A percentile compares a stretch with the other conserved stretches of the same genome.
Conservation (phyloP, 2,888 invertebrate species). For the Gnatocerus cornutus region DNA sequence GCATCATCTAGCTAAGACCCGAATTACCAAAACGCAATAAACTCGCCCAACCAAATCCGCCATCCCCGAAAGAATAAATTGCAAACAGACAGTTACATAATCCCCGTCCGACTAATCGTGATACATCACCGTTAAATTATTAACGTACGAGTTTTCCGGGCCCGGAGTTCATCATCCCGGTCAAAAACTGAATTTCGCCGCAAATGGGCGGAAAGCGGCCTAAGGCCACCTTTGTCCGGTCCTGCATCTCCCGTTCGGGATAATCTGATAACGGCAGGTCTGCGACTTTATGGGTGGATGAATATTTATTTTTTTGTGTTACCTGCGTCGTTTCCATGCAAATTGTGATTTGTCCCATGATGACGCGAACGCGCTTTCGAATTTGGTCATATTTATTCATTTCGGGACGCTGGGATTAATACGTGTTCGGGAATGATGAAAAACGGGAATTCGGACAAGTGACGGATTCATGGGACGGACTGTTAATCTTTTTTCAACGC, state of each 20-base stretch:
- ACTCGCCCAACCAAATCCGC: constrained; percentile 14
- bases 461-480: not conserved
- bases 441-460: constrained; percentile 3
- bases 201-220: not conserved
- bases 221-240: not conserved
- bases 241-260: constrained; percentile 15
- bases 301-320: constrained; percentile 36
- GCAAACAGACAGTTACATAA: constrained; percentile 52
- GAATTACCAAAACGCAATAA: constrained; percentile 26
- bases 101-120: constrained; percentile 53
- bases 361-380: constrained; percentile 11
- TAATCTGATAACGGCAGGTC: constrained; percentile 29
- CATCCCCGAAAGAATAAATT: constrained; percentile 47
- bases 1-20: constrained; percentile 8
- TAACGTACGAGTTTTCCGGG: constrained; percentile 49
- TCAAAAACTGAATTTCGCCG: not conserved
- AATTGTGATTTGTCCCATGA: constrained; percentile 37
- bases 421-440: constrained; percentile 14
- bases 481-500: not conserved
- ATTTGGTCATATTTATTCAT: constrained; percentile 22
- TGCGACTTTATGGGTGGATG: constrained; percentile 22
- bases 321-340: constrained; percentile 34
- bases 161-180: constrained; percentile 37
- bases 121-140: constrained; percentile 54
- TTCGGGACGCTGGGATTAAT: constrained; percentile 18